phyloP scores from a whole-genome alignment of 2,797 vertebrate genomes.

The Leptodactylus fallax region DNA sequence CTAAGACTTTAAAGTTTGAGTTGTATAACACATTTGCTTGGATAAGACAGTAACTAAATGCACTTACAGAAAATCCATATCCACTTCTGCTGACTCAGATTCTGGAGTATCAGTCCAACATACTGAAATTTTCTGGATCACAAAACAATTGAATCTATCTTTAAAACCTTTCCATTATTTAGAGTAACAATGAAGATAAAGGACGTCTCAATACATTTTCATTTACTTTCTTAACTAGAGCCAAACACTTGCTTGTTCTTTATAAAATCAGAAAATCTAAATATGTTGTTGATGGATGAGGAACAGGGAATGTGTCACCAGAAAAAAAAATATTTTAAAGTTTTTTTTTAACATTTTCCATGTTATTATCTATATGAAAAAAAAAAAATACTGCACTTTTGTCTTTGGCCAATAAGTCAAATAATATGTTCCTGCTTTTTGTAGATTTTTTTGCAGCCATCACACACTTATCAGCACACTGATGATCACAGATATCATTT shows the following conservation, averaged over 20 bases:
- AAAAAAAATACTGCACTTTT: no score
- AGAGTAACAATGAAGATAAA: slow-evolving; percentile 28
- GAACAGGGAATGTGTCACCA: no score
- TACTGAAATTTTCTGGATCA: slow-evolving; percentile 16
- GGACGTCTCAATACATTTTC: background rate
- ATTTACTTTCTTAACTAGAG: background rate
- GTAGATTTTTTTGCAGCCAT: no score
- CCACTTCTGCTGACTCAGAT: slow-evolving; percentile 20
- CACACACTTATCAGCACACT: no score
- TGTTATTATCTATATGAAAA: no score
- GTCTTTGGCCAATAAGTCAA: no score
- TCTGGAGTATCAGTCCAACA: background rate
- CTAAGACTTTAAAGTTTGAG: background rate
- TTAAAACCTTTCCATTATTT: background rate
- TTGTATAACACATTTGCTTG: background rate
- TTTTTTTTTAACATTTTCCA: no score
- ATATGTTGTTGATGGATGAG: background rate
- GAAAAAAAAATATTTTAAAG: no score
- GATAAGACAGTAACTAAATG: background rate
- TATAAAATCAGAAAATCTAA: background rate
- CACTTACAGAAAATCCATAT: slow-evolving; percentile 20
- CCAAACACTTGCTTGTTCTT: background rate
- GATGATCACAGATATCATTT: no score
- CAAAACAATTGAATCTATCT: slow-evolving; percentile 20
- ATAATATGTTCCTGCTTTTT: no score